Percentiles rank a stretch among this genome's conserved stretches.
phyloP scores from a whole-genome alignment of 1,140 invertebrate genomes.

The Bacillus rossius region DNA sequence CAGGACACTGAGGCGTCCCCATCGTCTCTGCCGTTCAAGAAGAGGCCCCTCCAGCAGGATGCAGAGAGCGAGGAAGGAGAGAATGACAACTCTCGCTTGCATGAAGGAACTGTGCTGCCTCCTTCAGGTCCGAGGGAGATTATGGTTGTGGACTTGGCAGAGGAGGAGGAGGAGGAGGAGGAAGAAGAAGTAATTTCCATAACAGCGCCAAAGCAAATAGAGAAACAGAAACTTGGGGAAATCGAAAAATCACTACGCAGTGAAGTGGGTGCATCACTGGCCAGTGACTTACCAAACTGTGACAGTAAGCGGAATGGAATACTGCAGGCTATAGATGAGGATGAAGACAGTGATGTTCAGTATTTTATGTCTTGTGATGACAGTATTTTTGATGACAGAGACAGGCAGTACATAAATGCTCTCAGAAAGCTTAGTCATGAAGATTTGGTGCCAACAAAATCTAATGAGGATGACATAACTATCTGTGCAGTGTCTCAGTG shows the following conservation, averaged over 20 bases:
- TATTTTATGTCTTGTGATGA: neutral
- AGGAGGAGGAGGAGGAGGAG: neutral
- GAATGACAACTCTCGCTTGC: no score
- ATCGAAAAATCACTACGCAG: constrained; percentile 2
- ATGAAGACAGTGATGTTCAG: neutral
- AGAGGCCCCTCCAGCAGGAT: neutral
- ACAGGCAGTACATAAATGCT: neutral
- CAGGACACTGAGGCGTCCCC: neutral
- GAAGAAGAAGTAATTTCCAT: neutral
- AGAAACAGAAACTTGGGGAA: constrained; percentile 2
- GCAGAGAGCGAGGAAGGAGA: no score
- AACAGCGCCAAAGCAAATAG: neutral
- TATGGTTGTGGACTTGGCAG: neutral
- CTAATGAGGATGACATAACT: no score
- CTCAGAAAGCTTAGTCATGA: no score
- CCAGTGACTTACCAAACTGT: neutral
- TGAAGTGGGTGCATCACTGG: neutral
- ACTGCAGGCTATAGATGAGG: neutral
- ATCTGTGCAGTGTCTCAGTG: no score
- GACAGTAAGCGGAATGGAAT: no score
- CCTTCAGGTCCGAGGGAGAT: neutral
- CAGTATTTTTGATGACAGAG: neutral
- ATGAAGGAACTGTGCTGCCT: neutral
- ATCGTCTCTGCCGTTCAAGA: constrained; percentile 9
- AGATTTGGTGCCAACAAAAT: no score